Base-by-base conservation (phyloP, 1,140 invertebrate species). In the Venturia canescens region DNA sequence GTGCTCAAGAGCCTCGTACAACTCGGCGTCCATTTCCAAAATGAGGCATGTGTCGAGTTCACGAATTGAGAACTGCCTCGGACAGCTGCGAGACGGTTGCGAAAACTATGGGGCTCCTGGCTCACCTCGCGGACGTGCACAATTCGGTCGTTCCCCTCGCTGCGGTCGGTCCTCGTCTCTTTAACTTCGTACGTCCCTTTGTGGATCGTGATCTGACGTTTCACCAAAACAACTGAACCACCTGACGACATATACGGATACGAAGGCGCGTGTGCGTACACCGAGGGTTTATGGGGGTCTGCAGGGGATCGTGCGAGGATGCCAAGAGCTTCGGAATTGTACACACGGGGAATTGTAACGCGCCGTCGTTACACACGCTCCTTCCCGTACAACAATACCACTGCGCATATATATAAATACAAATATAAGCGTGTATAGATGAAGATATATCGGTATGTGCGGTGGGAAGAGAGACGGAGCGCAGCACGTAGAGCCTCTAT, bases 401-500 rank as follows among this genome's bases (percentile, higher is more conserved):
- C 13, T 29, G 29, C 18, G 27, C 31, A 16, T 31, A 31, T 69
- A 26, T 13, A 27, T 63, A n/a, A 1, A 53, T 53, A 44, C 15
- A 44, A 18, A n/a, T 11, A 23, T 18, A 31, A 15, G n/a, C 29
- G n/a, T 11, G 66, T 29, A 21, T 69, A 31, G 23, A 23, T 13
- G 11, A 31, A 69, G 66, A 69, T 18, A 53, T 18, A 53, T n/a
- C 18, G 50, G 50, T 18, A 53, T 9, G 38, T 9, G 38, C 13
- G 7, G 7, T 44, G 38, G 69, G 21, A 34, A 53, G 50, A 53
- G 50, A 53, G 50, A 53, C 4, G n/a, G 31, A 71, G 69, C 26
- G n/a, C 26, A 82, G 87, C 87, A 88, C 87, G 87, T 88, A 88
- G 86, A 78, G 79, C 84, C 86, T 88, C 85, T 86, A 88, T 87